Base-by-base conservation (phyloP, 2,113 vertebrate genomes). In the Edolisoma coerulescens region DNA sequence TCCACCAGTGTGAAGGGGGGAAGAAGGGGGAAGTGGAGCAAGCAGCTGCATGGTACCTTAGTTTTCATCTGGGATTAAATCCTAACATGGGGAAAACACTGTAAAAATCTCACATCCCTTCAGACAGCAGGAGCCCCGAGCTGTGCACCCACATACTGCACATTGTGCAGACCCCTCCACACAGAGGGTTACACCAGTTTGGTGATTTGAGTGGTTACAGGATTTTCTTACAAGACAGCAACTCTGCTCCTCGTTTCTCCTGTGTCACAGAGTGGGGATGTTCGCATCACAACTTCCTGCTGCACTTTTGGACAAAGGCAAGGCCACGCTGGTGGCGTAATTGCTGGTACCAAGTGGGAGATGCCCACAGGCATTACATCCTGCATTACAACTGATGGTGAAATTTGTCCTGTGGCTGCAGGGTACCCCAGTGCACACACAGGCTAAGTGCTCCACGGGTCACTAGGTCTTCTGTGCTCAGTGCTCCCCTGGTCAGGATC, bases 141-240 rank as follows among this genome's bases (percentile, higher is more conserved):
- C 42, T 71, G 42, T 47, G 61, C 13, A 63, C 23, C 3, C 76
- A n/a, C 3, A 0, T 1, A 5, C 28, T 67, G 42, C 45, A 35
- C 1, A 2, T 16, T 0, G 0, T 27, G 16, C 73, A 77, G 53
- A 54, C 6, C 28, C 16, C 63, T 64, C 54, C 7, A 5, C 45
- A 57, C 16, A 47, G 26, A 30, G 5, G 3, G 10, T 39, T 84
- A 42, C 16, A 41, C 23, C 33, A 74, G 2, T 6, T 74, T n/a
- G n/a, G 42, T 41, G 22, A 39, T 28, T 59, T 5, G 12, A 86
- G 24, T 15, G 59, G 11, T n/a, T 23, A 64, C 32, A n/a, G 27
- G 44, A 26, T 24, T 90, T 82, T 85, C 37, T 68, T 80, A 60
- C 22, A 76, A 37, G 12, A 28, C 9, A 39, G 11, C 30, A 61